Percentiles rank a stretch among this genome's conserved stretches.
These are phyloP conservation scores for Lucilia sericata DNA, from an alignment of 1,140 invertebrate genomes.

Conservation along the genomic window DNA sequence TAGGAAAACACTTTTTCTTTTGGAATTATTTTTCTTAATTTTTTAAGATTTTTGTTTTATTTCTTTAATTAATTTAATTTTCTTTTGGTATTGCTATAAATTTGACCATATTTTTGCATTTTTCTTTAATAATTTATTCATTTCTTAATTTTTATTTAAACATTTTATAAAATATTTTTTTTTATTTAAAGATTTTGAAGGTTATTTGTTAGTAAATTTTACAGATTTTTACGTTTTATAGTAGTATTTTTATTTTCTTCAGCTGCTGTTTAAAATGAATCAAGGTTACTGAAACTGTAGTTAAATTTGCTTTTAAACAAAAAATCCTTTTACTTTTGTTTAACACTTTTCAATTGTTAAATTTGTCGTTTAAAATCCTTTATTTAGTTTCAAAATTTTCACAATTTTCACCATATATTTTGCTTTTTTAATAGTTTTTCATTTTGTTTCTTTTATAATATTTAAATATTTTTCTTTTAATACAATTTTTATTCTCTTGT, in stretches of 20 bases:
- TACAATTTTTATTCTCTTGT: not conserved
- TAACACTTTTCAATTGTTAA: no score
- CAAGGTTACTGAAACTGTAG: constrained; percentile 27
- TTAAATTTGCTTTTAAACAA: constrained; percentile 8
- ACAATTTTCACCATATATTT: not conserved
- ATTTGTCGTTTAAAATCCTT: no score
- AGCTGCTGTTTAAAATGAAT: not conserved
- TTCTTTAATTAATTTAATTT: not conserved
- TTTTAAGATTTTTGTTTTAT: not conserved
- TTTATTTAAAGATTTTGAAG: constrained; percentile 33
- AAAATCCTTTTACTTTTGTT: not conserved
- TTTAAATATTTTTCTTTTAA: not conserved
- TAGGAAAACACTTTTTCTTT: not conserved
- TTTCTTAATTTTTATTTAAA: not conserved
- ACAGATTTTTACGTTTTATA: constrained; percentile 31
- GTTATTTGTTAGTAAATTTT: constrained; percentile 23
- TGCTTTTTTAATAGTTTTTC: not conserved
- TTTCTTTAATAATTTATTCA: not conserved
- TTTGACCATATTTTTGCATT: not conserved
- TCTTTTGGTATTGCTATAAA: not conserved
- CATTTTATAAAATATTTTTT: constrained; percentile 16
- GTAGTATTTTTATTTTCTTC: not conserved
- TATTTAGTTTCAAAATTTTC: not conserved
- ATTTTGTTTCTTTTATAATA: not conserved
- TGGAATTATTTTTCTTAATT: not conserved